Evolutionary conservation across 2,888 invertebrate genomes (phyloP).

Genomic region (Himalopsyche japonica): DNA sequence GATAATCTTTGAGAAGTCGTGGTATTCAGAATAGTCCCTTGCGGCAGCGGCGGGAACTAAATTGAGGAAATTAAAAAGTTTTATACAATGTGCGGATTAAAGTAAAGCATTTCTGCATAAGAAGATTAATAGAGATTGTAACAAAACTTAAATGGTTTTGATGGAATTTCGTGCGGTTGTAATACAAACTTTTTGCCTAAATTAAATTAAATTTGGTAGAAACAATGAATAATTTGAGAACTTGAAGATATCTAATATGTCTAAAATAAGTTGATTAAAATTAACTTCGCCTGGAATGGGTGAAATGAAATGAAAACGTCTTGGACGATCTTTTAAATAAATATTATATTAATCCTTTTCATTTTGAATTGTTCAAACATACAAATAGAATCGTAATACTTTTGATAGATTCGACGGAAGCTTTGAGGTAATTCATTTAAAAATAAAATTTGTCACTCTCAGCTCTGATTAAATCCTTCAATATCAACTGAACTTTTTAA

Average conservation of each 20-base stretch:
- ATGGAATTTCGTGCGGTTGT: not conserved
- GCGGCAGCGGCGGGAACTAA: not conserved
- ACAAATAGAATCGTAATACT: too few species aligned
- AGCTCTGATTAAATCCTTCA: too few species aligned
- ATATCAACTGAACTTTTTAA: too few species aligned
- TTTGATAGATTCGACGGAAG: too few species aligned
- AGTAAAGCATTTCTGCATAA: constrained; percentile 7
- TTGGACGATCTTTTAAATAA: too few species aligned
- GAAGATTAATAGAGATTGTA: not conserved
- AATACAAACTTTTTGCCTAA: not conserved
- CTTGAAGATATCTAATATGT: not conserved
- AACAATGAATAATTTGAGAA: not conserved
- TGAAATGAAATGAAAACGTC: too few species aligned
- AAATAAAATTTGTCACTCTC: too few species aligned
- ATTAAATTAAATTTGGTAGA: not conserved
- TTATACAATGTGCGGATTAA: constrained; percentile 12
- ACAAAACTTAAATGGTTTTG: not conserved
- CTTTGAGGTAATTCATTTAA: too few species aligned
- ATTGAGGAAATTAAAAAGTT: constrained; percentile 28
- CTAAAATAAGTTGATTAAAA: too few species aligned
- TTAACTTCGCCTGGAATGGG: too few species aligned
- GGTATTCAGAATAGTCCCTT: not conserved
- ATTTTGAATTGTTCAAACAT: too few species aligned
- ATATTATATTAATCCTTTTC: too few species aligned
- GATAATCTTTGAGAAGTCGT: not conserved